phyloP scores from a whole-genome alignment of 2,113 vertebrate species.

The Cranoglanis bouderius region DNA sequence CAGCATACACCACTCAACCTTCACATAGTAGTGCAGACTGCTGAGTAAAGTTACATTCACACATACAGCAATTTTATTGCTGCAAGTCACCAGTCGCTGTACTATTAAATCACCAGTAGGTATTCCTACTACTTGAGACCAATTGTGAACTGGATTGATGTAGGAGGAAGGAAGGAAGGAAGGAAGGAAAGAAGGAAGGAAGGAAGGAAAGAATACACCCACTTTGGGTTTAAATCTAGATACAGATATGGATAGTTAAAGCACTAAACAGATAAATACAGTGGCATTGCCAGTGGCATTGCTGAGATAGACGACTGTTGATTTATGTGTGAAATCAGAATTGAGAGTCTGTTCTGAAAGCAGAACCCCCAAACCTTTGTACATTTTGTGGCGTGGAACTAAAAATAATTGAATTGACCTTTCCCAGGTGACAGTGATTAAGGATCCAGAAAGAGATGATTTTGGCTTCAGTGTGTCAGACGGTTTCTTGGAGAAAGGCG shows the following conservation, averaged over 20 bases:
- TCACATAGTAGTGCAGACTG: background rate
- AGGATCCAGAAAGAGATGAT: slow-evolving; percentile 85
- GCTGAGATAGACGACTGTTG: background rate
- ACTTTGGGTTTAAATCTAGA: background rate
- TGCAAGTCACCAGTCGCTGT: too few species aligned
- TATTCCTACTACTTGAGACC: too few species aligned
- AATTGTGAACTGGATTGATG: background rate
- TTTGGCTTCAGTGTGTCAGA: slow-evolving; percentile 98
- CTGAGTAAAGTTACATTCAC: background rate
- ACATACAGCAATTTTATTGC: too few species aligned
- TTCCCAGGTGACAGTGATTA: slow-evolving; percentile 86
- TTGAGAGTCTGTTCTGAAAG: background rate
- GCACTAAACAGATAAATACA: background rate
- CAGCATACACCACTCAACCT: background rate
- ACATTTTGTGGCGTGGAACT: background rate
- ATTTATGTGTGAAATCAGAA: background rate
- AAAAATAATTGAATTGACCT: background rate
- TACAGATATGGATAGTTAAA: background rate
- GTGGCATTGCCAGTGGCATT: background rate
- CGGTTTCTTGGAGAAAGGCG: slow-evolving; percentile 91
- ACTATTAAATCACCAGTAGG: too few species aligned
- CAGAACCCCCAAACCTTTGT: background rate
- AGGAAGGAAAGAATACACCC: background rate
- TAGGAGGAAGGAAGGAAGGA: background rate
- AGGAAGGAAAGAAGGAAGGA: too few species aligned